Conservation (phyloP, 2,113 vertebrate species). For the Pteropus alecto region DNA sequence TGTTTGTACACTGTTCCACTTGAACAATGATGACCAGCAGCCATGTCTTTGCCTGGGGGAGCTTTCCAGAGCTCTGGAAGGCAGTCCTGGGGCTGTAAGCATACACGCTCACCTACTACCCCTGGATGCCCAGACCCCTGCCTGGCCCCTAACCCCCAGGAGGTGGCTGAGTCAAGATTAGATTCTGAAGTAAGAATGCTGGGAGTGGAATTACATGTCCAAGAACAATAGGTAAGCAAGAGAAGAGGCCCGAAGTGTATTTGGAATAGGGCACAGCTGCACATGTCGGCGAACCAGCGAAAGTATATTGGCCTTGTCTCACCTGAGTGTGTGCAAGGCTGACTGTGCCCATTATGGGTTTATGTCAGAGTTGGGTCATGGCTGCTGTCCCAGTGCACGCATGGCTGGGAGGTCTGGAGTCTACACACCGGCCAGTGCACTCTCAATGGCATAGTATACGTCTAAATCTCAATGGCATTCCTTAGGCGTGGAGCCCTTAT, state of each 20-base stretch:
- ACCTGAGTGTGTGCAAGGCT: background rate
- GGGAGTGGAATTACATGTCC: background rate
- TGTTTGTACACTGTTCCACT: background rate
- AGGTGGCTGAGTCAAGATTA: background rate
- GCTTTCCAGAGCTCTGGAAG: background rate
- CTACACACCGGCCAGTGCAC: background rate
- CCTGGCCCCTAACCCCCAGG: background rate
- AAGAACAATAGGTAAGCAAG: background rate
- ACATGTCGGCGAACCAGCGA: background rate
- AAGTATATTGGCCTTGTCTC: background rate
- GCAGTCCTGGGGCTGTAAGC: background rate
- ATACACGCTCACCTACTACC: rapidly evolving
- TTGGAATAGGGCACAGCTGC: background rate
- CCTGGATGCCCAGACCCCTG: background rate
- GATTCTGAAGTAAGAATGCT: background rate
- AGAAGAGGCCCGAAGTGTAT: background rate
- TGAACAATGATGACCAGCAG: background rate
- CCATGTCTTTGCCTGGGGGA: background rate
- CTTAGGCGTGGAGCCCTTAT: background rate
- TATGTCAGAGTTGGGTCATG: background rate
- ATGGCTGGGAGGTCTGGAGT: background rate
- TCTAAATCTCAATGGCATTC: background rate
- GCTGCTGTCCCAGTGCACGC: background rate
- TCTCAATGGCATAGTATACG: background rate
- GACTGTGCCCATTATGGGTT: background rate